phyloP scores from a whole-genome alignment of 2,797 vertebrate genomes.

The Euthynnus affinis region DNA sequence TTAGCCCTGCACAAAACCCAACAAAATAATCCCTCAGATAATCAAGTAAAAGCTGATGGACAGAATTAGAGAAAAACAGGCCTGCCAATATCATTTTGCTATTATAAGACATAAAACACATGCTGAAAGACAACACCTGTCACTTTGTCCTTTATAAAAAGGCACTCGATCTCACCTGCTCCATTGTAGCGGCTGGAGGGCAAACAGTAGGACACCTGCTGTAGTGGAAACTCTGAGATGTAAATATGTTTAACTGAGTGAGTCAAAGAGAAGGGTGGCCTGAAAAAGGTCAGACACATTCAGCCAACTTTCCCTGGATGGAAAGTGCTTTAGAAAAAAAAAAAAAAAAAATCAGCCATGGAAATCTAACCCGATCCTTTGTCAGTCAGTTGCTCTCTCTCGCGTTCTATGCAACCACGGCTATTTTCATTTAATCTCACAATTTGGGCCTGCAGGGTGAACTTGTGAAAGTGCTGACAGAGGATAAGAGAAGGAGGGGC shows the following conservation, averaged over 20 bases:
- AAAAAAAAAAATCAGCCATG: too few species aligned
- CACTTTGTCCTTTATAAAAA: neutral
- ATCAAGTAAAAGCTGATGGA: neutral
- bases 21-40: neutral
- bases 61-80: neutral
- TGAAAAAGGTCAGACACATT: neutral
- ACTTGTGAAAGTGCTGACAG: constrained; percentile 79
- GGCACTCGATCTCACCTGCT: neutral
- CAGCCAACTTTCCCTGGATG: constrained; percentile 2
- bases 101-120: constrained; percentile 6
- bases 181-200: neutral
- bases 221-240: neutral
- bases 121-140: neutral
- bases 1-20: neutral
- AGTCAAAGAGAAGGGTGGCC: neutral
- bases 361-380: neutral
- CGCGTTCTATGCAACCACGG: constrained; percentile 29
- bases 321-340: neutral
- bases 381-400: constrained; percentile 7
- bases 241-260: neutral
- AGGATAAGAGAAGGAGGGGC: constrained; percentile 65
- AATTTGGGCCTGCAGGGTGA: constrained; percentile 48
- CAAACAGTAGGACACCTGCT: constrained; percentile 3
- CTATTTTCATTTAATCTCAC: constrained; percentile 45
- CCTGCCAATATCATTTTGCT: neutral